Evolutionary conservation across 1,140 invertebrate species (phyloP), one percentile per base, ranked within the genome.

Genomic region (Apis florea): DNA sequence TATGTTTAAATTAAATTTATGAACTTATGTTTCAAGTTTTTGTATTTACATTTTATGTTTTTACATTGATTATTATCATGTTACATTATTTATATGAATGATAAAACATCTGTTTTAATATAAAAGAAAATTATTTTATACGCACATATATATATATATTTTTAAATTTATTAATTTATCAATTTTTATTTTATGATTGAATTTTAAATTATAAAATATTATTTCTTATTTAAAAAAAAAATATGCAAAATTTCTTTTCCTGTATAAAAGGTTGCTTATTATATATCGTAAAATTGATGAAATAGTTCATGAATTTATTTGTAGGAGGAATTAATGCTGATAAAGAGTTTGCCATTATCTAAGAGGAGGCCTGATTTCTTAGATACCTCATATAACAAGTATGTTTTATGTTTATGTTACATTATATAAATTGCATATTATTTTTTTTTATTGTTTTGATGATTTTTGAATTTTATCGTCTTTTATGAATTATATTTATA

Each of bases 241-340:
- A 40, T 40, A 40, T 40, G 31, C 31, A 40, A 8, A 40, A 40
- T 0, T 40, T 40, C 5, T 40, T 58, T 58, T 4, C 10, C 21
- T 4, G 12, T 11, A n/a, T 58, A 58, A n/a, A 11, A 58, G 21
- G 3, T 58, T 58, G 9, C 31, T 2, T 63, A 26, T 31, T 26
- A 15, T 26, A n/a, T 13, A 63, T 63, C 31, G 5, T n/a, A 63
- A 15, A 13, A 31, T 15, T 13, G n/a, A 72, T 58, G 5, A 24
- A 72, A 19, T 49, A 61, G n/a, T 47, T 51, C 8, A 9, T 47
- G 1, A 8, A 31, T 54, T 58, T 24, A 31, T 83, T 91, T 91
- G 12, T 68, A 96, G 93, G 95, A 96, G 70, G 93, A 96, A 88
- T 93, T 96, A 67, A 93, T 96, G 92, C 92, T 94, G 21, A 94